Evolutionary conservation across 2,888 invertebrate species (phyloP), one percentile per base, ranked within the genome.

Genomic region (Amblyteles armatorius): DNA sequence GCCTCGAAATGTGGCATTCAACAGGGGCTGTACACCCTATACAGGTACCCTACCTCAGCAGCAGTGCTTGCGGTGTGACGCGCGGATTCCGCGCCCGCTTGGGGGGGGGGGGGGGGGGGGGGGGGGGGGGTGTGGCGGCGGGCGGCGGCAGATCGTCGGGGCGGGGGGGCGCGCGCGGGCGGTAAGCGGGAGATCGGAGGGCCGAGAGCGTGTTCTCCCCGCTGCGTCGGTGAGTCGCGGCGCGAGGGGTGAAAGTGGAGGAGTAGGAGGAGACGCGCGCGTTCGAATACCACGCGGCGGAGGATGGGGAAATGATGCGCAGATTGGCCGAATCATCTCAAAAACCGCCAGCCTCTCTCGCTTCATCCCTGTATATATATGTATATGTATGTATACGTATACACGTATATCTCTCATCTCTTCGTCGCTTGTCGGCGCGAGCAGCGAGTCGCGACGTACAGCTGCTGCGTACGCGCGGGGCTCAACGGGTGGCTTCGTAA

Each of bases 241-340:
- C 84, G 88, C 69, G 81, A 84, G 79, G 73, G 69, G 81, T 83
- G 87, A 68, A 74, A 36, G 36, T 40, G 36, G 83, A 29, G 84
- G 86, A 82, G 86, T 85, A 68, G 87, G 79, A 78, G 82, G 69
- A 69, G 86, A 86, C n/a, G 16, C 65, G 50, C 76, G 76, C 65
- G 76, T 76, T 76, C 65, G 76, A 52, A 76, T 76, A 67, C 76
- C 65, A 67, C 65, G 65, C 50, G 76, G 36, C 65, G 88, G 89
- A 89, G 89, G 89, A 89, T 89, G 92, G 92, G 92, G 91, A 93
- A 93, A 93, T 93, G 93, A 94, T 94, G 94, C 94, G 94, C 94
- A 94, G 94, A 93, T 94, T 94, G 93, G 94, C 94, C 92, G 93
- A 94, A 94, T 94, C 94, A 94, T 94, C 94, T 94, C 93, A 92